Conservation (phyloP, 2,888 invertebrate genomes). For the Clostera curtula region DNA sequence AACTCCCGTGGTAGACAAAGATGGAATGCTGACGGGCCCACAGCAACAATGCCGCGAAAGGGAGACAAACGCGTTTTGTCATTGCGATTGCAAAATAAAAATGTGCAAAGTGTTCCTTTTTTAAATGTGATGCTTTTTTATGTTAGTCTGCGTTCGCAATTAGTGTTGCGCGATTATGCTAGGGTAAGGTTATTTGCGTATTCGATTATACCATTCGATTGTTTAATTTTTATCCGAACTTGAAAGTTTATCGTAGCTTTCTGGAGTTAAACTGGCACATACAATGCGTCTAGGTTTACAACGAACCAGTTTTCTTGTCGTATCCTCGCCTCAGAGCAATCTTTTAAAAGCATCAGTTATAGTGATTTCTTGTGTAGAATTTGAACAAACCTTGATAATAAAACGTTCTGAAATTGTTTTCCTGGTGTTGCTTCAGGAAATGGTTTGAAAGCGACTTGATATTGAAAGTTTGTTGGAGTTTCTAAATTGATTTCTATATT, state of each 20-base stretch:
- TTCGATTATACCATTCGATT: slow-evolving; percentile 29
- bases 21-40: slow-evolving; percentile 69
- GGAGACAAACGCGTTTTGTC: slow-evolving; percentile 63
- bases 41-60: slow-evolving; percentile 62
- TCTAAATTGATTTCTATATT: slow-evolving; percentile 16
- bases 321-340: slow-evolving; percentile 47
- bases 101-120: slow-evolving; percentile 70
- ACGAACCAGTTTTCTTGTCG: slow-evolving; percentile 32
- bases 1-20: slow-evolving; percentile 68
- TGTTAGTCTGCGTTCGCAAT: slow-evolving; percentile 73
- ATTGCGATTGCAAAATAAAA: slow-evolving; percentile 67
- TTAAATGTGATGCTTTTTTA: slow-evolving; percentile 72
- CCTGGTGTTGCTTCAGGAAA: slow-evolving; percentile 21
- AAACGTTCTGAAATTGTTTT: slow-evolving; percentile 48
- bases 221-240: too few species aligned
- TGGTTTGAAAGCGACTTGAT: slow-evolving; percentile 19
- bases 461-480: slow-evolving; percentile 13
- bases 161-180: slow-evolving; percentile 69
- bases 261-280: slow-evolving; percentile 28
- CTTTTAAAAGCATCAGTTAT: slow-evolving; percentile 51
- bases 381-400: slow-evolving; percentile 45
- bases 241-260: slow-evolving; percentile 29
- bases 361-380: slow-evolving; percentile 39
- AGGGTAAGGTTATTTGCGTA: slow-evolving; percentile 59
- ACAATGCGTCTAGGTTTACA: slow-evolving; percentile 15